Base-by-base conservation (phyloP, 2,113 vertebrate species). In the Miniopterus natalensis region DNA sequence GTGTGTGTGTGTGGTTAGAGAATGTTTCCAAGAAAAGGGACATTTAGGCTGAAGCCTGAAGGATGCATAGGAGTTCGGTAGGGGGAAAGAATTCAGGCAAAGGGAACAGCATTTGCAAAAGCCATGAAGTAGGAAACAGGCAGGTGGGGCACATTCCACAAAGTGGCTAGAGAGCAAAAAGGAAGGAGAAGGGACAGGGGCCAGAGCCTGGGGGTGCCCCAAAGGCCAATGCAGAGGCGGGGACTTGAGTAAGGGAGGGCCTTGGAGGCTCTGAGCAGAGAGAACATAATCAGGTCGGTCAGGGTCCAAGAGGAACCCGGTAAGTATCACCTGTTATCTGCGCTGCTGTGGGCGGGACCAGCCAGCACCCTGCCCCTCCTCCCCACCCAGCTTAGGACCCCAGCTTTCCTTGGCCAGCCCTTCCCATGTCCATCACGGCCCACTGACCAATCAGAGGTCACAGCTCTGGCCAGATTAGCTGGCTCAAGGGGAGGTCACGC, bases 341-440 rank as follows among this genome's bases (percentile, higher is more conserved):
- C 8, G 45, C 78, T 9, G 57, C 27, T 10, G 0, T 1, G 45
- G 1, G 27, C 84, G 36, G 9, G 42, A 3, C 13, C 3, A 9
- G 29, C 47, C 36, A 8, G 55, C 29, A 10, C 23, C 73, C 21
- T 11, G 31, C 49, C 29, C 6, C 1, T 5, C 4, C 12, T 31
- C 15, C 61, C 61, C 66, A 4, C 17, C 71, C 14, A 13, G 5
- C 55, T 4, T 1, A 27, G 20, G 63, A 11, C 5, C 53, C 27
- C 18, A 25, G 18, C 27, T 27, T 13, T 51, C 11, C n/a, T 21
- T 2, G 0, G 27, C 11, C 2, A 40, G 27, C n/a, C 63, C 27
- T 21, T 6, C 9, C 4, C 0, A 5, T 0, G 3, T 73, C 63
- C 8, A 6, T 3, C 21, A 9, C 31, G 29, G 47, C 17, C 68